Conservation (phyloP, 2,888 invertebrate species). For the Frankliniella intonsa region DNA sequence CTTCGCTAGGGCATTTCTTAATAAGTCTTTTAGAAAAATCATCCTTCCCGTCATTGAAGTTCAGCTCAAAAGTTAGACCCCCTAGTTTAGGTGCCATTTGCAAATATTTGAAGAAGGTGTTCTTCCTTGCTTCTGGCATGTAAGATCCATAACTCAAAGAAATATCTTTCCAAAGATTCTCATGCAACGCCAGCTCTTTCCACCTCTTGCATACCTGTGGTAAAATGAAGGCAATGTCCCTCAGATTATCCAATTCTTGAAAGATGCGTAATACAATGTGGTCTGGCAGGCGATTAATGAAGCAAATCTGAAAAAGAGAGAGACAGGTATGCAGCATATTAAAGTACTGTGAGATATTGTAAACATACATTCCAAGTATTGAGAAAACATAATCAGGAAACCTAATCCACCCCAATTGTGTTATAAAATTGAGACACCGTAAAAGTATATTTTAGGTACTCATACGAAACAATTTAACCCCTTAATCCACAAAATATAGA, state of each 20-base stretch:
- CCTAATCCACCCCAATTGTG: too few relatives aligned
- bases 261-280: not conserved
- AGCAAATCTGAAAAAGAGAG: not conserved
- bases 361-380: not conserved
- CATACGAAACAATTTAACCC: too few relatives aligned
- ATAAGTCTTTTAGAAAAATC: not conserved
- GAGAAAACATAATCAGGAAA: not conserved
- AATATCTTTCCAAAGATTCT: not conserved
- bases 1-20: not conserved
- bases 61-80: not conserved
- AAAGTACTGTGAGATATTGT: not conserved
- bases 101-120: not conserved
- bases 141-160: not conserved
- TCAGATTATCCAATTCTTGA: not conserved
- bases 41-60: not conserved
- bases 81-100: not conserved
- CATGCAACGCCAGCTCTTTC: not conserved
- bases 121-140: not conserved
- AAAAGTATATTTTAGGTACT: too few relatives aligned
- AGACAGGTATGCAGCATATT: not conserved
- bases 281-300: not conserved
- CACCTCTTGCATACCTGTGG: not conserved
- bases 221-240: not conserved
- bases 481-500: too few relatives aligned
- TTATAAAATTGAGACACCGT: too few relatives aligned